Evolutionary conservation across 2,797 vertebrate species (phyloP).

Genomic region (Hylomyscus alleni): DNA sequence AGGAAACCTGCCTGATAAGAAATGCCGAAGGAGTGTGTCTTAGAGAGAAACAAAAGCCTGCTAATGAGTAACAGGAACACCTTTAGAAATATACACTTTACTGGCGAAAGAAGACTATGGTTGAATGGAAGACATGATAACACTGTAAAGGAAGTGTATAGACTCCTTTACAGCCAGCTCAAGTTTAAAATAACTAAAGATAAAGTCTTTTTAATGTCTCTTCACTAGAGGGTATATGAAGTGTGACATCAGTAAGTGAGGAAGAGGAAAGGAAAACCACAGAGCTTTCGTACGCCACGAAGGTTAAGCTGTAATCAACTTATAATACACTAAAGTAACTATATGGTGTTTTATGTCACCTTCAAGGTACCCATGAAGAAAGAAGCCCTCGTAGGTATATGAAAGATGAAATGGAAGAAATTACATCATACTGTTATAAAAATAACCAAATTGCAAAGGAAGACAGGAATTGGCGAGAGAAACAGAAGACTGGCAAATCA

Average conservation of each 20-base stretch:
- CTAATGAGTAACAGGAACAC: not conserved
- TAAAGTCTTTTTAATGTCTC: not conserved
- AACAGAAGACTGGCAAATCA: not conserved
- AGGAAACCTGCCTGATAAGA: not conserved
- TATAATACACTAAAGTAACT: not conserved
- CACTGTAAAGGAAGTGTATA: not conserved
- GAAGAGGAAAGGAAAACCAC: not conserved
- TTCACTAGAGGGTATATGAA: not conserved
- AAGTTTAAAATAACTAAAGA: slow-evolving; percentile 17
- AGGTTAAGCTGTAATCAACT: not conserved
- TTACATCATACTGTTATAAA: not conserved
- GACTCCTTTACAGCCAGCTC: not conserved
- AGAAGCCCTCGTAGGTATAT: not conserved
- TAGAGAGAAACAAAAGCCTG: not conserved
- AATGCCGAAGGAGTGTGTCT: not conserved
- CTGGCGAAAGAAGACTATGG: not conserved
- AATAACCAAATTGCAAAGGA: not conserved
- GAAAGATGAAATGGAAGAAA: not conserved
- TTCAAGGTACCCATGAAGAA: not conserved
- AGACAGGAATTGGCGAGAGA: not conserved
- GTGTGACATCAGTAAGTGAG: not conserved
- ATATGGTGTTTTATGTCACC: not conserved
- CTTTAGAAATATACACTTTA: not conserved
- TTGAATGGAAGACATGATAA: not conserved
- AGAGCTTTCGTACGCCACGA: not conserved